Evolutionary conservation across 2,888 invertebrate genomes (phyloP), one percentile per base, ranked within the genome.

Genomic region (Hypselothyrea guttata): DNA sequence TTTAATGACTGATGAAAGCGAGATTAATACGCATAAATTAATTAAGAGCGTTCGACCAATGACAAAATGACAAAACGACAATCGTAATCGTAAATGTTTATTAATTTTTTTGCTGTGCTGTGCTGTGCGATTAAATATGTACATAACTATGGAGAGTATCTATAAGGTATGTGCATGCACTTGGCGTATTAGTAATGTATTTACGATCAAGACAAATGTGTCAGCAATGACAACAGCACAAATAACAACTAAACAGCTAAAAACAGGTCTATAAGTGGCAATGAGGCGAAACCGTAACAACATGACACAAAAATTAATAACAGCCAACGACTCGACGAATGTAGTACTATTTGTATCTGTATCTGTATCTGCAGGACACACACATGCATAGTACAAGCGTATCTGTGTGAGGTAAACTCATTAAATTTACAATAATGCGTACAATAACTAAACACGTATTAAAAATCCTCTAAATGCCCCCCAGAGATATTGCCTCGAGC

Each of bases 401-500:
- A 44, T 60, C 41, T 44, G 41, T 57, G 46, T 54, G 64, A 57
- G 72, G 69, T 76, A 78, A 76, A 76, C 69, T 78, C 77, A 78
- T 78, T 78, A 78, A 78, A 79, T 78, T 79, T 78, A 78, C 76
- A 78, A 83, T 83, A 78, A 83, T 73, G 70, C 84, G 73, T 63
- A 65, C 76, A 69, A 65, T 75, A 83, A 75, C 76, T 79, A 83
- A 78, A 59, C 64, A 40, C 83, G 71, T 59, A 78, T 78, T 78
- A 82, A 33, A 46, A 69, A 49, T 62, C 41, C 45, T 22, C 38
- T 44, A 52, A 54, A 51, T 48, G 42, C 33, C 44, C 40, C 46
- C 41, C 16, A 33, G 22, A 33, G 30, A 48, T 57, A 52, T 35
- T 51, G 45, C 4, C 31, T 55, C 51, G 42, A 40, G 40, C 42